Percentiles rank a stretch among this genome's conserved stretches.
phyloP scores from a whole-genome alignment of 2,113 vertebrate genomes.

The Ochotona princeps region DNA sequence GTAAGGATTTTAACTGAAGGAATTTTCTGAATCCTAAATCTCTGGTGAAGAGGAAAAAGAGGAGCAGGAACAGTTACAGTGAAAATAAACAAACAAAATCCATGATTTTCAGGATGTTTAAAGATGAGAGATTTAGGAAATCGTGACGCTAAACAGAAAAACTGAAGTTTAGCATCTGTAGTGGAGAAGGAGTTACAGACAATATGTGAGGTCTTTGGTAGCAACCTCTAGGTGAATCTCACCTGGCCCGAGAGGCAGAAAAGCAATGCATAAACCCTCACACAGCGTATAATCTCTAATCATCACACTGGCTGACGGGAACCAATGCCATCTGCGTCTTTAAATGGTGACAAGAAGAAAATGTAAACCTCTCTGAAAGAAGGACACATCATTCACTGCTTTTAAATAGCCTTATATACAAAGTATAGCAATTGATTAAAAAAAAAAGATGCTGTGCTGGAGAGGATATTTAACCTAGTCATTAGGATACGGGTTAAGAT shows the following conservation, averaged over 20 bases:
- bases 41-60: not conserved
- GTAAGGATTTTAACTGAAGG: constrained; percentile 6
- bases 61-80: no score
- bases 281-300: not conserved
- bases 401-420: not conserved
- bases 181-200: not conserved
- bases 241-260: not conserved
- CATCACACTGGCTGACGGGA: not conserved
- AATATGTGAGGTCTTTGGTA: not conserved
- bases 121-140: not conserved
- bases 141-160: not conserved
- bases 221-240: not conserved
- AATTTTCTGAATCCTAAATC: not conserved
- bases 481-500: no score
- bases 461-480: no score
- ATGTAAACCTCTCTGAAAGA: not conserved
- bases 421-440: not conserved
- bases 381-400: not conserved
- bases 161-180: not conserved
- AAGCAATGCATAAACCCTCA: not conserved
- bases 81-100: not conserved
- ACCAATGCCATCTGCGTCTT: not conserved
- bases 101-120: not conserved
- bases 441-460: no score
- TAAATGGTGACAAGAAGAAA: not conserved